Conservation (phyloP, 1,140 invertebrate species). For the Scaptomyza graminum region DNA sequence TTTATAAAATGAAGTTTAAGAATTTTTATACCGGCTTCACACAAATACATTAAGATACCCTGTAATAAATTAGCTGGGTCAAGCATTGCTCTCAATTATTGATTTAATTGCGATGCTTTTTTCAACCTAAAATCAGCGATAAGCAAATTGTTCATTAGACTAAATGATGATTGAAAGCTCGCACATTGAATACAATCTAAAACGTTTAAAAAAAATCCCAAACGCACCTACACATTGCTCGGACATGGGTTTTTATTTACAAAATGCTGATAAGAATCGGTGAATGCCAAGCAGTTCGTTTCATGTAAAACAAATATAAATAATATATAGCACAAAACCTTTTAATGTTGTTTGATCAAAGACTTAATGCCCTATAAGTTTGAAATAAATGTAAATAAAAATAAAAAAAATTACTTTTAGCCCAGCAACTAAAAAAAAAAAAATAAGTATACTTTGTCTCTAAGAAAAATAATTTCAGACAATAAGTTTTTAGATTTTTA, state of each 20-base stretch:
- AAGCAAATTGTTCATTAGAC: conserved; percentile 1
- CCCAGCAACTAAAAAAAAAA: too few species aligned
- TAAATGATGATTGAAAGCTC: neutral
- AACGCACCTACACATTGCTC: conserved; percentile 19
- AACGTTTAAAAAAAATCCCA: neutral
- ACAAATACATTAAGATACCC: neutral
- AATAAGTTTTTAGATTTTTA: too few species aligned
- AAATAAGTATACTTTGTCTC: too few species aligned
- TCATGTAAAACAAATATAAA: too few species aligned
- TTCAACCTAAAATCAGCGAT: neutral
- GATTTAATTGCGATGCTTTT: conserved; percentile 24
- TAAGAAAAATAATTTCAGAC: too few species aligned
- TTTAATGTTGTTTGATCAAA: too few species aligned
- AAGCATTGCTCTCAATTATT: neutral
- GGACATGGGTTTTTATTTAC: neutral
- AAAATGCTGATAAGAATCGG: too few species aligned
- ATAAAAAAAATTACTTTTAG: too few species aligned
- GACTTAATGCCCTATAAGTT: too few species aligned
- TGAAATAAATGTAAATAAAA: too few species aligned
- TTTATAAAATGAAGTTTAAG: neutral
- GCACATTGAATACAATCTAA: conserved; percentile 7
- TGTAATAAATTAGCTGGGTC: neutral
- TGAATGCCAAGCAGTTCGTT: too few species aligned
- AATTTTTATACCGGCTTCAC: neutral
- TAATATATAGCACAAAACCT: too few species aligned